Base-by-base conservation (phyloP, 2,113 vertebrate genomes). In the Anser brachyrhynchus region DNA sequence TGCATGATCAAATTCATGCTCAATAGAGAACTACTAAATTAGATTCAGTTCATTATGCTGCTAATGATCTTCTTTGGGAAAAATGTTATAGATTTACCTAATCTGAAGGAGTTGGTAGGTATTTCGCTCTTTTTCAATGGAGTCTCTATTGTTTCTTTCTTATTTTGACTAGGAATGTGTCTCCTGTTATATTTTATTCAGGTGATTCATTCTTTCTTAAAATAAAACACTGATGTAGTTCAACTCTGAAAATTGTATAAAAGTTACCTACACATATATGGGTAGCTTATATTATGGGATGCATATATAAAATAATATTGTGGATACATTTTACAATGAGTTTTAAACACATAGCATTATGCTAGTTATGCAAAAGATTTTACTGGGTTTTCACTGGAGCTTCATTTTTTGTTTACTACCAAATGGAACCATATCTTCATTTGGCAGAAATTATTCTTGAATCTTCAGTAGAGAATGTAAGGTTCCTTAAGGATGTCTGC, bases 21-120 rank as follows among this genome's bases (percentile, higher is more conserved):
- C 43, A 44, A 75, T 89, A 91, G 35, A 89, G 41, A 76, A 41
- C 49, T 73, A 43, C 66, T 65, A n/a, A 78, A 91, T 92, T 93
- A 44, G 26, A 76, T 93, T 91, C 33, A 44, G 33, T 79, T 96
- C 21, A 41, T 96, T 75, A 69, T 64, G 39, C 44, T 84, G 14
- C 15, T 89, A 44, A 73, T 82, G n/a, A 59, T 46, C 25, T 72
- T 84, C 15, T 84, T 52, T 49, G 33, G 10, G 13, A 4, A 41
- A 77, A 78, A 52, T 62, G 5, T 29, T 66, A 41, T 1, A 31
- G 21, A 74, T 92, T 69, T 89, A 18, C 33, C 19, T 62, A 29
- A 19, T 0, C 58, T 64, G 67, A 87, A 87, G 57, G 33, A 69
- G 7, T 17, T 5, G 29, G 10, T n/a, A n/a, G 20, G 1, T 72